phyloP scores from a whole-genome alignment of 2,888 invertebrate genomes.

The Dolichopus griseipennis region DNA sequence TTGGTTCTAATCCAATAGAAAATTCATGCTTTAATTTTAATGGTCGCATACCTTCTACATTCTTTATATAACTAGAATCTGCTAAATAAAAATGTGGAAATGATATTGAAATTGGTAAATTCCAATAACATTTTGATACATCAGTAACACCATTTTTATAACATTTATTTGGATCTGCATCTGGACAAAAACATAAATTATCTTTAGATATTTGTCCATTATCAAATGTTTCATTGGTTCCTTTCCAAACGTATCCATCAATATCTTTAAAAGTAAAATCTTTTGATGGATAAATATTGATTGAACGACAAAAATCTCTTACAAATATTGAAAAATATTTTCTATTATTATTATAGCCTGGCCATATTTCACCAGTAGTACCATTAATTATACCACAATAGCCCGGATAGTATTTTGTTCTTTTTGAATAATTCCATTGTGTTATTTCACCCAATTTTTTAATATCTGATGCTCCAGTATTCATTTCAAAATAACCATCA shows the following conservation, averaged over 20 bases:
- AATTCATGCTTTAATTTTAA: conserved; percentile 56
- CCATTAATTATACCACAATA: conserved; percentile 63
- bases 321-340: conserved; percentile 59
- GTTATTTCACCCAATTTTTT: conserved; percentile 58
- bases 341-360: conserved; percentile 48
- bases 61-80: conserved; percentile 54
- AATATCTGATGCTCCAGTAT: conserved; percentile 60
- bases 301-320: conserved; percentile 70
- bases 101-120: conserved; percentile 74
- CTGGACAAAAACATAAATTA: conserved; percentile 59
- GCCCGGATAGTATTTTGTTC: conserved; percentile 49
- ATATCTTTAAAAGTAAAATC: conserved; percentile 27
- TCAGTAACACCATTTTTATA: conserved; percentile 57
- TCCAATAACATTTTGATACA: conserved; percentile 63
- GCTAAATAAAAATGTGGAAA: conserved; percentile 74
- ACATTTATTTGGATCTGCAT: conserved; percentile 42
- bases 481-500: conserved; percentile 71
- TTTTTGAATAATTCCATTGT: conserved; percentile 57
- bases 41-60: conserved; percentile 60
- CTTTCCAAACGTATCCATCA: conserved; percentile 41
- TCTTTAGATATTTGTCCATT: conserved; percentile 55
- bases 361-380: conserved; percentile 72
- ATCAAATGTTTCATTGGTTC: conserved; percentile 59
- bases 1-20: conserved; percentile 60
- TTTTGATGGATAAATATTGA: conserved; percentile 36